Evolutionary conservation across 2,888 invertebrate genomes (phyloP).

Genomic region (Brenthis hecate): DNA sequence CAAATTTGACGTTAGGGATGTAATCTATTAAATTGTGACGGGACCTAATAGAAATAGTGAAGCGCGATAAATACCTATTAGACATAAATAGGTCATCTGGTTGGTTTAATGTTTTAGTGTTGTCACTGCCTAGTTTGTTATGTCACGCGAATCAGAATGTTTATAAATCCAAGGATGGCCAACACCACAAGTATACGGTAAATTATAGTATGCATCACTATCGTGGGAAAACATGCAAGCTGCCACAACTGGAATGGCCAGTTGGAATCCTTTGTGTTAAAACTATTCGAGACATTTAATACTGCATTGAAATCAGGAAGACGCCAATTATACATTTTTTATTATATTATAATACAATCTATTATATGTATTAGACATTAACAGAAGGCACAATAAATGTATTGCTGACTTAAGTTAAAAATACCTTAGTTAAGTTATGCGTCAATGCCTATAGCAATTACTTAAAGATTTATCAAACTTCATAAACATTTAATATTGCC

Average conservation of each 20-base stretch:
- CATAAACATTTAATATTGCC: background rate
- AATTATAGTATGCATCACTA: slow-evolving; percentile 31
- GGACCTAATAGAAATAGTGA: too few species aligned
- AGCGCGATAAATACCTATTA: slow-evolving; percentile 1
- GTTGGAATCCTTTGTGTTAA: slow-evolving; percentile 32
- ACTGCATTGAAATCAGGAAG: slow-evolving; percentile 15
- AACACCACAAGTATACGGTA: slow-evolving; percentile 24
- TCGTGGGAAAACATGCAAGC: slow-evolving; percentile 37
- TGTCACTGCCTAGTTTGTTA: slow-evolving; percentile 2
- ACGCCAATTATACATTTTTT: background rate
- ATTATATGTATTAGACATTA: background rate
- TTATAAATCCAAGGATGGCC: slow-evolving; percentile 12
- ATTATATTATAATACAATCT: background rate
- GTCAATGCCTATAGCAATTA: background rate
- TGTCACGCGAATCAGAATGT: slow-evolving; percentile 9
- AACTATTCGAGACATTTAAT: slow-evolving; percentile 30
- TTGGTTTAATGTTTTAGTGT: background rate
- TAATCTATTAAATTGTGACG: background rate
- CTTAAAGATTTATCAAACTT: background rate
- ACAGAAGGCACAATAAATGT: too few species aligned
- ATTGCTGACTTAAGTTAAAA: too few species aligned
- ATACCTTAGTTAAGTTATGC: background rate
- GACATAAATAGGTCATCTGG: slow-evolving; percentile 2
- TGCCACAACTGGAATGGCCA: slow-evolving; percentile 30
- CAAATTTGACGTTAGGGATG: slow-evolving; percentile 19